phyloP scores from a whole-genome alignment of 2,797 vertebrate species.

The Mus minutoides region DNA sequence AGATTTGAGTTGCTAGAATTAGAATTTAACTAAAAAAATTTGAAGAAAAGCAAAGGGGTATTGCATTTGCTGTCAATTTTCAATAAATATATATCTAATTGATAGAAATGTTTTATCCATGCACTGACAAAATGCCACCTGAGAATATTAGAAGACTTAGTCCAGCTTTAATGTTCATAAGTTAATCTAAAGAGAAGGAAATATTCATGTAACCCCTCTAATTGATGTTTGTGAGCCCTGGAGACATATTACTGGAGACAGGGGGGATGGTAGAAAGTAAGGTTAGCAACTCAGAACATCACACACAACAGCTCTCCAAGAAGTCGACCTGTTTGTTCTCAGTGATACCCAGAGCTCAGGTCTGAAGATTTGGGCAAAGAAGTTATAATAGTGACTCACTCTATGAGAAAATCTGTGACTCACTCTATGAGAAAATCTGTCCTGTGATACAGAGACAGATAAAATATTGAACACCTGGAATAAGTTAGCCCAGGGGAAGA shows the following conservation, averaged over 20 bases:
- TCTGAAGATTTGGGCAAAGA: background rate
- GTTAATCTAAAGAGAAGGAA: constrained; percentile 29
- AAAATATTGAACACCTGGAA: background rate
- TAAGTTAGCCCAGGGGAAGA: background rate
- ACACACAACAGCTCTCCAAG: background rate
- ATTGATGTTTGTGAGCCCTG: background rate
- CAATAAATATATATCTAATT: constrained; percentile 26
- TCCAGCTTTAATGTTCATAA: constrained; percentile 43
- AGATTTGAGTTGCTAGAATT: background rate
- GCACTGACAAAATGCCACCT: constrained; percentile 43
- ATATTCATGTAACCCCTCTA: background rate
- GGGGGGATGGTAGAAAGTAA: fast-evolving
- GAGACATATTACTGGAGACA: background rate
- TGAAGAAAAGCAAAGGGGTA: background rate
- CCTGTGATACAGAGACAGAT: background rate
- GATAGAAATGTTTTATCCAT: constrained; percentile 12
- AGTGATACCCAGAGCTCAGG: background rate
- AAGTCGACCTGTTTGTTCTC: background rate
- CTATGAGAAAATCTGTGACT: background rate
- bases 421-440: background rate
- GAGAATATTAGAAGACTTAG: constrained; percentile 43
- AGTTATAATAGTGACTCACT: background rate
- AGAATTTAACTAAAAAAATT: background rate
- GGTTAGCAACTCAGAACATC: background rate
- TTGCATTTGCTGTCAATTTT: background rate